These are phyloP conservation scores for Chascanopsetta lugubris DNA, from an alignment of 2,113 vertebrate genomes.

Conservation along the genomic window DNA sequence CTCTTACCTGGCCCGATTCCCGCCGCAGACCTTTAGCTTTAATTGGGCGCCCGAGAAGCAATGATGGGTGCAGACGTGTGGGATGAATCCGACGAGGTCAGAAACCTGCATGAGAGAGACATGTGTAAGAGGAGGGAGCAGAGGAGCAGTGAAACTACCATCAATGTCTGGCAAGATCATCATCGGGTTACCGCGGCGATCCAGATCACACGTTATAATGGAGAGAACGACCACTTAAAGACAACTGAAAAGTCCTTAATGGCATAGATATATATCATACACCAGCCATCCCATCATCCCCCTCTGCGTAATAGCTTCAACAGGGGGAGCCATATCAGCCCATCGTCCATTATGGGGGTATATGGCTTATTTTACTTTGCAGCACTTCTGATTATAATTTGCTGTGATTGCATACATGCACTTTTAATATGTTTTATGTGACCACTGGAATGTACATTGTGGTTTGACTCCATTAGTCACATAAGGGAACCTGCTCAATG, in stretches of 20 bases:
- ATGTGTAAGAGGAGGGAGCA: constrained; percentile 59
- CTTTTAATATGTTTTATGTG: not conserved
- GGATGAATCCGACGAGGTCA: constrained; percentile 71
- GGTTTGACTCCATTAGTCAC: too few relatives aligned
- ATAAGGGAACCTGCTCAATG: too few relatives aligned
- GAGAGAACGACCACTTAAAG: not conserved
- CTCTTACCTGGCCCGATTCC: constrained; percentile 48
- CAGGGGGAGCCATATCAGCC: not conserved
- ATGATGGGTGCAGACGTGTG: constrained; percentile 63
- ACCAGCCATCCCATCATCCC: too few relatives aligned
- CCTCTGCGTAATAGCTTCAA: too few relatives aligned
- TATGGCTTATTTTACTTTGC: too few relatives aligned
- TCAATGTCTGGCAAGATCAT: constrained; percentile 26
- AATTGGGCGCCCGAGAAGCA: constrained; percentile 69
- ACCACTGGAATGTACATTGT: not conserved
- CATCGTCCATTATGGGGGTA: too few relatives aligned
- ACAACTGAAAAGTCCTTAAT: not conserved
- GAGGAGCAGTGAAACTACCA: constrained; percentile 29
- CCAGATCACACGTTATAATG: not conserved
- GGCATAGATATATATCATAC: not conserved
- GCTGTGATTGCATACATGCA: not conserved
- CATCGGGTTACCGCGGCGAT: constrained; percentile 15
- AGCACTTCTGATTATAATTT: too few relatives aligned
- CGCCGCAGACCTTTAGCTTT: constrained; percentile 72
- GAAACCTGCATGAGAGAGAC: constrained; percentile 64